Percentiles rank a stretch among this genome's conserved stretches.
Conservation (phyloP, 2,888 invertebrate species). For the Colostygia pectinataria region DNA sequence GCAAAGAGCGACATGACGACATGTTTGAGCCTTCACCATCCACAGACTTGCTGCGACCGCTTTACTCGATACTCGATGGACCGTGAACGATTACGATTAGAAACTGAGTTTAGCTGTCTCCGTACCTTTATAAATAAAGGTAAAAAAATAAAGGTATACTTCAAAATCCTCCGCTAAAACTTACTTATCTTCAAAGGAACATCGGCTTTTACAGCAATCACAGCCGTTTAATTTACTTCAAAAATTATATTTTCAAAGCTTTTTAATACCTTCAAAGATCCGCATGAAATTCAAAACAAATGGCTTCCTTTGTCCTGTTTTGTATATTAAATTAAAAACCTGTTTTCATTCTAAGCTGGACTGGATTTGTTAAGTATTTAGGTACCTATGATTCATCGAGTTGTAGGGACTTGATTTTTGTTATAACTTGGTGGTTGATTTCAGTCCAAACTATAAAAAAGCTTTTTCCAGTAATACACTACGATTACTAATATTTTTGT, state of each 20-base stretch:
- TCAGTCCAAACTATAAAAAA: neutral
- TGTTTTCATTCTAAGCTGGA: conserved; percentile 13
- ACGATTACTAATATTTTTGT: too few relatives aligned
- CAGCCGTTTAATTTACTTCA: conserved; percentile 12
- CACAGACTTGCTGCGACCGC: too few relatives aligned
- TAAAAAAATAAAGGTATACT: conserved; percentile 8
- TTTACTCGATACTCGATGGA: too few relatives aligned
- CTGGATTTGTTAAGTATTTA: conserved; percentile 9
- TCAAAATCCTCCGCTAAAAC: conserved; percentile 13
- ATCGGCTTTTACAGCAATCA: conserved; percentile 9
- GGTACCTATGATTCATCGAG: neutral
- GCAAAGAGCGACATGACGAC: too few relatives aligned
- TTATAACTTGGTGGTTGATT: neutral
- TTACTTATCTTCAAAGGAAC: conserved; percentile 17
- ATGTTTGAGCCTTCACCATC: too few relatives aligned
- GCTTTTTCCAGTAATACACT: neutral
- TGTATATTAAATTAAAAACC: conserved; percentile 21
- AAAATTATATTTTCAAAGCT: conserved; percentile 14
- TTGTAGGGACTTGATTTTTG: neutral
- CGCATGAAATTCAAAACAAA: conserved; percentile 5
- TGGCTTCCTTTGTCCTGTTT: conserved; percentile 13
- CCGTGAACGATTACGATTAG: too few relatives aligned
- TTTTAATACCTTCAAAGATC: conserved; percentile 5
- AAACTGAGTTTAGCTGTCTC: too few relatives aligned
- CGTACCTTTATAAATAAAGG: neutral